Base-by-base conservation (phyloP, 1,140 invertebrate genomes). In the Procambarus virginalis region DNA sequence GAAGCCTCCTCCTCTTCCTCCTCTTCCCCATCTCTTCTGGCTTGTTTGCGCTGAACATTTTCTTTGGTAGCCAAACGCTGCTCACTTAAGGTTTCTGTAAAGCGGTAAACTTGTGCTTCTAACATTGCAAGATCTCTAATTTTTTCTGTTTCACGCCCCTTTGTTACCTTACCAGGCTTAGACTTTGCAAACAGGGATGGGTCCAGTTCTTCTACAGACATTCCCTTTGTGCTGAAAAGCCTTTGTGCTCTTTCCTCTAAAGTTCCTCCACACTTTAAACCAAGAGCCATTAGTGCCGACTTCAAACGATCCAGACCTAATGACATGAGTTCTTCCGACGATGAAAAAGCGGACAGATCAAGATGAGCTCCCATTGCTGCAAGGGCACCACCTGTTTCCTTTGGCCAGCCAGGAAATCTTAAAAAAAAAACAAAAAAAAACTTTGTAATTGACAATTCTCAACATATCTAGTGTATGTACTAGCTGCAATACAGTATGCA, bases 41-140 rank as follows among this genome's bases (percentile, higher is more conserved):
- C 99, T 93, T 99, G 99, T 93, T 99, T 99, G 14, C 99, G 95
- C 93, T 99, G 98, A 0, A 99, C 98, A 94, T 99, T 99, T 94
- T 99, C 99, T 93, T 98, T 97, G 0, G 99, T 99, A 0, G 98
- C 96, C 3, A 96, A 95, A 64, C 99, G 94, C 93, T 99, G 97
- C 92, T 97, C 96, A 2, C 96, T 96, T 6, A 98, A 95, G 70
- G 97, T 94, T 92, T 98, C 97, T 0, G 97, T 96, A 70, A 98
- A 95, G 93, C 96, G 96, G 92, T 77, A 93, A 73, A 94, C 94
- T 92, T 95, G 94, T 60, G 91, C 89, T 70, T 93, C 92, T 51
- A 94, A 60, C 46, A 91, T 73, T 34, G 94, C 94, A 17, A 94
- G 90, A 76, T 93, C 93, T 85, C 89, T 91, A 55, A 89, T 91